A percentile compares a stretch with the other conserved stretches of the same genome.
Evolutionary conservation across 2,113 vertebrate species (phyloP).

Genomic region (Pipa parva): DNA sequence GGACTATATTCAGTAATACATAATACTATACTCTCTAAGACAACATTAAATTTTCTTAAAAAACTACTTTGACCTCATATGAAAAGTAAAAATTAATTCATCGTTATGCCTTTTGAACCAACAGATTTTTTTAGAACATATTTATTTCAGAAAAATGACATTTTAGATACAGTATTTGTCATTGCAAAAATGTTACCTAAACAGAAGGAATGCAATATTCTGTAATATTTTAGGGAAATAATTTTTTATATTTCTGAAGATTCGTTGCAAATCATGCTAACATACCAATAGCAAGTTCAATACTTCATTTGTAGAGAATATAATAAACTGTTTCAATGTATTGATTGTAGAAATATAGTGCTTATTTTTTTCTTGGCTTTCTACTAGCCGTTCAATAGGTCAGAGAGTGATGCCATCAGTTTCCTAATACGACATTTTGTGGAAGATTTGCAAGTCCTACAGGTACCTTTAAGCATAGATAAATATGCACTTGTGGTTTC

Average conservation of each 20-base stretch:
- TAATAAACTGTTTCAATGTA: constrained; percentile 68
- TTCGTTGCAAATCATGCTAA: constrained; percentile 50
- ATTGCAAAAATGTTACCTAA: constrained; percentile 6
- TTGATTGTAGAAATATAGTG: constrained; percentile 72
- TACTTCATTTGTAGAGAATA: constrained; percentile 65
- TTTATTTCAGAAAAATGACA: constrained; percentile 6
- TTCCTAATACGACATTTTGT: constrained; percentile 73
- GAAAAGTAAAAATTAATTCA: neutral
- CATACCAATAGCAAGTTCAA: constrained; percentile 56
- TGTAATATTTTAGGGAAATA: constrained; percentile 46
- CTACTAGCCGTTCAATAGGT: constrained; percentile 71
- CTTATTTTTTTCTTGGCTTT: constrained; percentile 66
- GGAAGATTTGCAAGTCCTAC: constrained; percentile 79
- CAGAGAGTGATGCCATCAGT: constrained; percentile 70
- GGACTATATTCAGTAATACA: constrained; percentile 9
- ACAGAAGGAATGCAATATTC: constrained; percentile 31
- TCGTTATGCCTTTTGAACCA: neutral
- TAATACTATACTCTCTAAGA: constrained; percentile 9
- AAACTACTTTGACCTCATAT: constrained; percentile 3
- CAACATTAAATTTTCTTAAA: constrained; percentile 6
- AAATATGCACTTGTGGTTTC: constrained; percentile 76
- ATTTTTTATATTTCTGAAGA: constrained; percentile 44
- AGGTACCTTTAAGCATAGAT: constrained; percentile 76
- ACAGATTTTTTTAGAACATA: constrained; percentile 3
- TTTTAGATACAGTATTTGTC: constrained; percentile 10